Conservation (phyloP, 2,113 vertebrate species). For the Pithys albifrons region DNA sequence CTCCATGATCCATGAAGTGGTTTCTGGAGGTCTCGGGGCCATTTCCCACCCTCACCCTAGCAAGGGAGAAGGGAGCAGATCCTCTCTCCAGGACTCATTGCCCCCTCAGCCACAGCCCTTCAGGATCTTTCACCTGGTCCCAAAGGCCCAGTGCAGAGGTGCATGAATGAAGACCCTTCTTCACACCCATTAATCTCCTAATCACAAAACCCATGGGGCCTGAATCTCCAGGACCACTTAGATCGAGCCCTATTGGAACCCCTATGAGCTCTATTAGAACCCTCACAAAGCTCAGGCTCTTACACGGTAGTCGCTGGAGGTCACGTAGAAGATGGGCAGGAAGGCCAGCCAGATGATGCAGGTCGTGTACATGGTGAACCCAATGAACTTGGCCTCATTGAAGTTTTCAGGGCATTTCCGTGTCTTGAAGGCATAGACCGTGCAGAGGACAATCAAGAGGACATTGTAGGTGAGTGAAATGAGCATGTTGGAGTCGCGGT, state of each 20-base stretch:
- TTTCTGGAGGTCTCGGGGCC: background rate
- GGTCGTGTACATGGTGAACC: slow-evolving; percentile 99
- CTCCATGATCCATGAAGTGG: background rate
- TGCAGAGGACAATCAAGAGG: slow-evolving; percentile 95
- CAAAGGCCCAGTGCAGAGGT: background rate
- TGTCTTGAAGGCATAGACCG: slow-evolving; percentile 98
- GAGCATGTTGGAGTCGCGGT: slow-evolving; percentile 94
- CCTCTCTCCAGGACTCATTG: background rate
- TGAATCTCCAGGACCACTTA: background rate
- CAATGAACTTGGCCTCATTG: slow-evolving; percentile 99
- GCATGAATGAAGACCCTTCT: background rate
- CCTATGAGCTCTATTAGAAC: background rate
- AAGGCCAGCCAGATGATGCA: slow-evolving; percentile 99
- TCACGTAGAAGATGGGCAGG: slow-evolving; percentile 98
- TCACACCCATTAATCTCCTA: background rate
- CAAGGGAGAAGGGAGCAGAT: rapidly evolving
- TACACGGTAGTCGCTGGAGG: slow-evolving; percentile 97
- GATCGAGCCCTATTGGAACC: background rate
- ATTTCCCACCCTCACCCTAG: background rate
- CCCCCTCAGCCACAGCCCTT: background rate
- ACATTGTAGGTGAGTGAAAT: slow-evolving; percentile 95
- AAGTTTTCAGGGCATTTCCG: slow-evolving; percentile 98
- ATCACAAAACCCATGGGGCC: rapidly evolving
- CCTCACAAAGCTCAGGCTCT: slow-evolving; percentile 27
- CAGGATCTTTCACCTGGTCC: background rate